These are phyloP conservation scores for Neoarius graeffei DNA, from an alignment of 2,113 vertebrate species.

Conservation along the genomic window DNA sequence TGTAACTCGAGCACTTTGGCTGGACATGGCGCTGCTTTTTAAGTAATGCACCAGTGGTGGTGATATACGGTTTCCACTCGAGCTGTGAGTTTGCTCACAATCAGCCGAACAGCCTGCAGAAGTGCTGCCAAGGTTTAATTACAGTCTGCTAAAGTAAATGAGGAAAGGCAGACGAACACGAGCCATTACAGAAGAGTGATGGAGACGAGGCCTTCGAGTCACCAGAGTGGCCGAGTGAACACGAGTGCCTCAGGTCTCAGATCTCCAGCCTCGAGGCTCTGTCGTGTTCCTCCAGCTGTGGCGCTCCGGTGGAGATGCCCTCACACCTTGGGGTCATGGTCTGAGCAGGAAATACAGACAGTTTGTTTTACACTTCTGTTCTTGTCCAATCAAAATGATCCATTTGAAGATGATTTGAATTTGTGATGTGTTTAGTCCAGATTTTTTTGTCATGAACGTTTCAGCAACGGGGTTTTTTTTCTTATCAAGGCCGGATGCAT, in stretches of 20 bases:
- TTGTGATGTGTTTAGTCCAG: background rate
- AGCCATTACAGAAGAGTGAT: slow-evolving; percentile 74
- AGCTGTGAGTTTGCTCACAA: slow-evolving; percentile 61
- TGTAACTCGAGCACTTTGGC: slow-evolving; percentile 37
- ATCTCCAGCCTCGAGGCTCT: slow-evolving; percentile 54
- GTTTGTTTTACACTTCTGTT: background rate
- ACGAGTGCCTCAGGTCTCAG: slow-evolving; percentile 66
- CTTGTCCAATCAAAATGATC: background rate
- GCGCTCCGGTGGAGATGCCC: background rate
- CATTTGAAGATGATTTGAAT: background rate
- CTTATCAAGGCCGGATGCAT: background rate
- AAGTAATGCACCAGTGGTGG: slow-evolving; percentile 15
- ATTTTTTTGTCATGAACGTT: background rate
- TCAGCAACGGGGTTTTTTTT: background rate
- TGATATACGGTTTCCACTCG: slow-evolving; percentile 54
- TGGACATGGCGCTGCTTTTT: slow-evolving; percentile 45
- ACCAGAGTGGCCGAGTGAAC: slow-evolving; percentile 69
- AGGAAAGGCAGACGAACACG: slow-evolving; percentile 57
- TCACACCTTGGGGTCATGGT: background rate
- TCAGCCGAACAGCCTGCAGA: slow-evolving; percentile 56
- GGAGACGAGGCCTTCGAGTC: slow-evolving; percentile 58
- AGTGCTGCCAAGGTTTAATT: slow-evolving; percentile 71
- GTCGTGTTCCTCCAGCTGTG: slow-evolving; percentile 43
- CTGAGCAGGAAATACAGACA: background rate
- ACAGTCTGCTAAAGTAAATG: slow-evolving; percentile 66